Evolutionary conservation across 2,888 invertebrate genomes (phyloP).

Genomic region (Epirrita christyi): DNA sequence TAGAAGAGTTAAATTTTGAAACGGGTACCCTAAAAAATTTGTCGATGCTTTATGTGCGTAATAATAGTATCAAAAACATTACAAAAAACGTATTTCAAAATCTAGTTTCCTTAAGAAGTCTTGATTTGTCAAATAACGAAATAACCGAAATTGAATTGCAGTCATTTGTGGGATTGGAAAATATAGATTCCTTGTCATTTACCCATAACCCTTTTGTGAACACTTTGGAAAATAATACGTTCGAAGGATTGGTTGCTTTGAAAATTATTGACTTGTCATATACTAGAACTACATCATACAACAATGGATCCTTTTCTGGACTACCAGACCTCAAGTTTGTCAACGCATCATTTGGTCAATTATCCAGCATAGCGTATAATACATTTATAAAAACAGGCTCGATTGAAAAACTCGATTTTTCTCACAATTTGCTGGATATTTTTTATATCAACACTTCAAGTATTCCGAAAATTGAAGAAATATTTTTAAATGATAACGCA

Average conservation of each 20-base stretch:
- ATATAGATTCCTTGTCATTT: constrained; percentile 14
- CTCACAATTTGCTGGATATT: constrained; percentile 34
- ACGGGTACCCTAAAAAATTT: constrained; percentile 24
- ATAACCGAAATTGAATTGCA: constrained; percentile 23
- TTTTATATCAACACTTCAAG: constrained; percentile 35
- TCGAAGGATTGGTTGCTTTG: constrained; percentile 27
- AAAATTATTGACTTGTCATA: constrained; percentile 25
- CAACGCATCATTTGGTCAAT: constrained; percentile 35
- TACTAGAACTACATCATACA: constrained; percentile 20
- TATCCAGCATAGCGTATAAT: constrained; percentile 31
- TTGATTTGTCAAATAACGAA: constrained; percentile 33
- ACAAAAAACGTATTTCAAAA: constrained; percentile 16
- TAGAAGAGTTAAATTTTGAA: constrained; percentile 26
- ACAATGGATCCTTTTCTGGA: constrained; percentile 35
- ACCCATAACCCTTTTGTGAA: constrained; percentile 24
- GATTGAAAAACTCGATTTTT: constrained; percentile 33
- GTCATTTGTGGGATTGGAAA: constrained; percentile 23
- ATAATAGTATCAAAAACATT: constrained; percentile 29
- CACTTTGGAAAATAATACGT: constrained; percentile 20
- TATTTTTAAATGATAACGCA: constrained; percentile 36
- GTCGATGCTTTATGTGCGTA: constrained; percentile 12
- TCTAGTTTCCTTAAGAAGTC: constrained; percentile 14
- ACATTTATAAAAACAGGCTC: constrained; percentile 30
- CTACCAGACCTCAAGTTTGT: constrained; percentile 20
- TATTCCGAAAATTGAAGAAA: constrained; percentile 30